Base-by-base conservation (phyloP, 2,797 vertebrate species). In the Argya squamiceps region DNA sequence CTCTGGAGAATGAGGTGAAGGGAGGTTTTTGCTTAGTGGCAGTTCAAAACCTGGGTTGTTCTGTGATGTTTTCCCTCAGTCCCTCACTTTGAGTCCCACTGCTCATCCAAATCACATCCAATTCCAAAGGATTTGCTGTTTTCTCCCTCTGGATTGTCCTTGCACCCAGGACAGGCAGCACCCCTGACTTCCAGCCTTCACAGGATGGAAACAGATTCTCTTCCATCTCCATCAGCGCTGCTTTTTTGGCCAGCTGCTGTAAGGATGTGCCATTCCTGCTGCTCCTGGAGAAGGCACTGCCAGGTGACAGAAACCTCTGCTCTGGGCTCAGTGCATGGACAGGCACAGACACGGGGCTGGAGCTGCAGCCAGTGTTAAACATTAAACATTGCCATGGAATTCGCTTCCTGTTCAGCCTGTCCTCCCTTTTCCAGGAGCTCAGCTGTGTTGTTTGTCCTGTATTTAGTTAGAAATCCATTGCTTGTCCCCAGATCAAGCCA, bases 31-130 rank as follows among this genome's bases (percentile, higher is more conserved):
- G 10, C 20, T 29, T 8, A 12, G 27, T 29, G 39, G 27, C 84
- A 24, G 27, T 17, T 78, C 46, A 53, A 53, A 2, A 21, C 0
- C 0, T 15, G 34, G 58, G 70, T n/a, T 55, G 15, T 12, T 68
- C 13, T 37, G 27, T 37, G 70, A 8, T 43, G 32, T 50, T 58
- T 18, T 7, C 67, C 19, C 67, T 75, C 77, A 21, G 47, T 12
- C 56, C 68, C 27, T 68, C 43, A 2, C 46, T 71, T 32, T 19
- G 44, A 52, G 52, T 55, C 71, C 18, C 9, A 0, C 73, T 53
- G 63, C 50, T 44, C 44, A 16, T 5, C 0, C 36, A 5, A 73
- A 46, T 36, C 39, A 11, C 17, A 8, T 34, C 21, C 1, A 6
- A 0, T 64, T 53, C 41, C 20, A 36, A 9, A 43, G 41, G 60